Evolutionary conservation across 2,797 vertebrate species (phyloP), one percentile per base, ranked within the genome.

Genomic region (Hipposideros larvatus): DNA sequence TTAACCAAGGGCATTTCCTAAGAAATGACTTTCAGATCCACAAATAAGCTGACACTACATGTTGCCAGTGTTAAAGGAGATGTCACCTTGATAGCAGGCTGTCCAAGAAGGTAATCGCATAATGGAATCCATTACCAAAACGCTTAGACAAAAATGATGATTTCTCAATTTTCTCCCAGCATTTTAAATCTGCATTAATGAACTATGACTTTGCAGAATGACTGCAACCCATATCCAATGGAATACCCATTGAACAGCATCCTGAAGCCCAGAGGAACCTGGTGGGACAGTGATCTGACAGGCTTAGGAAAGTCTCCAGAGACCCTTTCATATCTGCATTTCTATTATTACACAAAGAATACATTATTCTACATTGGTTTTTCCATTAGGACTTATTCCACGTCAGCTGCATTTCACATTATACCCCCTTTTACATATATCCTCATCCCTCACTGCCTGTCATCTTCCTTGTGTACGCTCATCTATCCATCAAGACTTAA

Each of bases 161-260:
- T 96, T 97, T 96, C 65, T 96, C 48, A 93, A 14, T 94, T 90
- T 88, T 63, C 26, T 88, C 93, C 85, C 26, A 75, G 10, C 15
- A 96, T 94, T 97, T 96, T 59, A 97, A 96, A 83, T 84, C 51
- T 91, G 5, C 26, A 87, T 85, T 96, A 97, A 95, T 88, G 18
- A 97, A 94, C 93, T 79, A 8, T 87, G 93, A 68, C 75, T 97
- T 97, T 74, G 4, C 48, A 79, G 51, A 97, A 92, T 92, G 91
- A 82, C 57, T 94, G 53, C 7, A 96, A 16, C 10, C 37, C 46
- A 28, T 18, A 73, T 68, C 26, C 83, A 95, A 91, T 63, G 71
- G 61, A 55, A 91, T 85, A 94, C 80, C 96, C 92, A 96, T 68
- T 91, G 91, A 94, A 83, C 43, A 95, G 13, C 28, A 96, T 92